phyloP scores from a whole-genome alignment of 2,888 invertebrate genomes.

The Octonoba sinensis region DNA sequence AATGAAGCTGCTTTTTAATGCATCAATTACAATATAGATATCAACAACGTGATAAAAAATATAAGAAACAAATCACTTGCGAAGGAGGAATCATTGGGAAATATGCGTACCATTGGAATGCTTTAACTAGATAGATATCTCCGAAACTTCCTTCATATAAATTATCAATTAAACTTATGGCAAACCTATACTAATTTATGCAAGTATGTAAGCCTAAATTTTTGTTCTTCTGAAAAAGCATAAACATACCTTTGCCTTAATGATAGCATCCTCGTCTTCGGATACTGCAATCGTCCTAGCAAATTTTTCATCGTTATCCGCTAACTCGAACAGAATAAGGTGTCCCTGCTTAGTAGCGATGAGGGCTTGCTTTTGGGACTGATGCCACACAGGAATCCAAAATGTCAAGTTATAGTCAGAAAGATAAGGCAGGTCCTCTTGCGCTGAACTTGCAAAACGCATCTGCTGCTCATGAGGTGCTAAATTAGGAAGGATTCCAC shows the following conservation, averaged over 20 bases:
- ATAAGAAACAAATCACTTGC: too few species aligned
- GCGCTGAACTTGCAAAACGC: conserved; percentile 19
- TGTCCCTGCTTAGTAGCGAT: conserved; percentile 28
- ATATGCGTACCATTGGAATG: neutral
- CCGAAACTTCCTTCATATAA: too few species aligned
- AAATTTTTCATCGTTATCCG: conserved; percentile 5
- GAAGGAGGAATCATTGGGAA: neutral
- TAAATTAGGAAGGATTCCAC: neutral
- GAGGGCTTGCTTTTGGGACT: conserved; percentile 20
- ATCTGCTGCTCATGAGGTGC: conserved; percentile 9
- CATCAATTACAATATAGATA: too few species aligned
- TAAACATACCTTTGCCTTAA: conserved; percentile 43
- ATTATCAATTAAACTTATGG: too few species aligned
- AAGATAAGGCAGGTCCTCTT: conserved; percentile 31
- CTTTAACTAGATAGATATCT: too few species aligned
- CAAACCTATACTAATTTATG: neutral
- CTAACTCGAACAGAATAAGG: conserved; percentile 28
- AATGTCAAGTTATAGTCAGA: conserved; percentile 35
- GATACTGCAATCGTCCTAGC: conserved; percentile 19
- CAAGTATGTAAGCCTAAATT: neutral
- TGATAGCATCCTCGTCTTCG: conserved; percentile 1
- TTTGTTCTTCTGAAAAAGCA: neutral
- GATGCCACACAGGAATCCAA: conserved; percentile 24
- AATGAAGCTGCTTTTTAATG: too few species aligned
- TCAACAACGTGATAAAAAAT: too few species aligned